Base-by-base conservation (phyloP, 2,797 vertebrate species). In the Sebastes kiyomatsui region DNA sequence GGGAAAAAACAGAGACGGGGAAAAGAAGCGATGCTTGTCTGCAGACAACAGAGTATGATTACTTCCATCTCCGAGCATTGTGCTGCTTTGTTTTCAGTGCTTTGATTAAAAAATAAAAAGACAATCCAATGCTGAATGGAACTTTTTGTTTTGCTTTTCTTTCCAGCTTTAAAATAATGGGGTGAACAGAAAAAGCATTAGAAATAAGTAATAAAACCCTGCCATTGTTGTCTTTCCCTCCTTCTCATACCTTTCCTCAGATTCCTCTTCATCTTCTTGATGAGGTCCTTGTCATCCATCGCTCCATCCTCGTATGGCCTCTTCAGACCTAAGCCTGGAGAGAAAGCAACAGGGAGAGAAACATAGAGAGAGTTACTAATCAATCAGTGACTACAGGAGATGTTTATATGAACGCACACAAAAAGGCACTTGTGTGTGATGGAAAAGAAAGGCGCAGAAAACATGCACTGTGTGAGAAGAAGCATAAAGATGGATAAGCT, bases 251-350 rank as follows among this genome's bases (percentile, higher is more conserved):
- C 98, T 97, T 99, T 99, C 87, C 98, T 96, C 88, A 99, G 94
- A 88, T 99, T 99, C 88, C 98, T 97, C 92, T 99, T 99, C 97
- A 99, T 99, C 93, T 98, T 99, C 93, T 99, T 99, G 92, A 97
- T 99, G 88, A 98, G 97, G 90, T 99, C 98, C 93, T 98, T 99
- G 94, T 99, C 98, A 27, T 99, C 98, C 89, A 97, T 96, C 0
- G 96, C 85, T 77, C 96, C 96, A 35, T 99, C 98, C 88, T 99
- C 98, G 74, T 98, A 99, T 0, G 98, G 98, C 91, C 98, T 97
- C 94, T 99, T 99, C 59, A 99, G 89, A 88, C 97, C 96, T 79
- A 96, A 96, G 52, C 95, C 96, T 96, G 70, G 22, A 62, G 28
- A 58, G 54, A 75, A 28, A 42, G 20, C 27, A 20, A 80, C 38